phyloP scores from a whole-genome alignment of 1,140 invertebrate species.

The Drosophila triauraria region DNA sequence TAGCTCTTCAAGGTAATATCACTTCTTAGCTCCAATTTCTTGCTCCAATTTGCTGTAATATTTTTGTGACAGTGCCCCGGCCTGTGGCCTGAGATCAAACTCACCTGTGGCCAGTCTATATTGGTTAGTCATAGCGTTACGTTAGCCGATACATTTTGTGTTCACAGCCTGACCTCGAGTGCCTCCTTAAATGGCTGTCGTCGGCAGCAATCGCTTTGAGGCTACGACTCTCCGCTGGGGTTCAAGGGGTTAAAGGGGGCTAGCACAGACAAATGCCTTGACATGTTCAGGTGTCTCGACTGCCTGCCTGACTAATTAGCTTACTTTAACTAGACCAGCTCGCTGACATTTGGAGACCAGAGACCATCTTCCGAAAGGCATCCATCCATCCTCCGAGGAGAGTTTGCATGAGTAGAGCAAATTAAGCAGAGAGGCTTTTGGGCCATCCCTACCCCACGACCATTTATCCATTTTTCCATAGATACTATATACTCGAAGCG shows the following conservation, averaged over 20 bases:
- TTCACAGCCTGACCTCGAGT: slow-evolving; percentile 49
- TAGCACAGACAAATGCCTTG: slow-evolving; percentile 59
- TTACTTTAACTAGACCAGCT: slow-evolving; percentile 52
- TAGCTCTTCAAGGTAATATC: no score
- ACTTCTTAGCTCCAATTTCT: not conserved
- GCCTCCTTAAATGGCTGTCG: slow-evolving; percentile 68
- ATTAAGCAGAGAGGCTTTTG: slow-evolving; percentile 30
- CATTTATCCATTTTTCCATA: slow-evolving; percentile 21
- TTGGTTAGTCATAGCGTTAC: slow-evolving; percentile 51
- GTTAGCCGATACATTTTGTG: slow-evolving; percentile 17
- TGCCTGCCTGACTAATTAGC: slow-evolving; percentile 66
- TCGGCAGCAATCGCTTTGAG: slow-evolving; percentile 57
- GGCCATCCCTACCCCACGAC: not conserved
- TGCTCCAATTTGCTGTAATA: not conserved
- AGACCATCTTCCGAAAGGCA: slow-evolving; percentile 24
- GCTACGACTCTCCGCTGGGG: slow-evolving; percentile 30
- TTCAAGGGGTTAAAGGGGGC: slow-evolving; percentile 28
- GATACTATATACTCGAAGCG: slow-evolving; percentile 47
- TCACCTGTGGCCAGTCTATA: slow-evolving; percentile 50
- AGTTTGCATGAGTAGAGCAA: slow-evolving; percentile 41
- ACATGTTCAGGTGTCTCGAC: slow-evolving; percentile 74
- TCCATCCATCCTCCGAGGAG: slow-evolving; percentile 15
- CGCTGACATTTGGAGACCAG: slow-evolving; percentile 59
- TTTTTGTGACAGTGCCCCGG: slow-evolving; percentile 5
- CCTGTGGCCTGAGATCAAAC: slow-evolving; percentile 22